Base-by-base conservation (phyloP, 2,888 invertebrate genomes). In the Cryptus viduatorius region DNA sequence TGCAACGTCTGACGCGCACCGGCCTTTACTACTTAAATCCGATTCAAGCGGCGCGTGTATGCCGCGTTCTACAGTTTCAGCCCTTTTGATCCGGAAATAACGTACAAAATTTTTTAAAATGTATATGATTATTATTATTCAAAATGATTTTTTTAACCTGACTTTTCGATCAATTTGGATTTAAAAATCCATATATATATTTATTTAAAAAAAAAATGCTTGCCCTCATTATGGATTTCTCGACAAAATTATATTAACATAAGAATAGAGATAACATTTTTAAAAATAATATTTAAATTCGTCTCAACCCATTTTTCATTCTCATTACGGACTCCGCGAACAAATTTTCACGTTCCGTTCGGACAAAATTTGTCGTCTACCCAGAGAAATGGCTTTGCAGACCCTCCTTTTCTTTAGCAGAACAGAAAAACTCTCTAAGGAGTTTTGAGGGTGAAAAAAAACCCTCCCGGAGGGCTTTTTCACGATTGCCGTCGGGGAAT, bases 1-100 rank as follows among this genome's bases (percentile, higher is more conserved):
- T 8, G 7, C 53, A 37, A 14, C 37, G 79, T 79, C 71, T 64
- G 79, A 79, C 64, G 48, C n/a, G 71, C 37, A 53, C 71, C 71
- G 79, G 69, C 71, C n/a, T 61, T 64, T 71, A 79, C 79, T 79
- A 79, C 79, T 79, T 48, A 44, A 42, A 71, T 48, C 71, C 79
- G 42, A 44, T 24, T 31, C 37, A 19, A 14, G 14, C 56, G 71
- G n/a, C 29, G 14, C 37, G 73, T 29, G 37, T 59, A 31, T 59
- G n/a, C 12, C 3, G 31, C n/a, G 7, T 48, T 73, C 31, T 31
- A 75, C 16, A 12, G 48, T 48, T 48, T 16, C 16, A 14, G 10
- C 42, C 42, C 42, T 64, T 50, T 42, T 31, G 64, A 75, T 64
- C 16, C 37, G 37, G 42, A 65, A 65, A 42, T n/a, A 42, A 59